A percentile compares a stretch with the other conserved stretches of the same genome.
Evolutionary conservation across 2,113 vertebrate genomes (phyloP).

Genomic region (Leucoraja erinaceus): DNA sequence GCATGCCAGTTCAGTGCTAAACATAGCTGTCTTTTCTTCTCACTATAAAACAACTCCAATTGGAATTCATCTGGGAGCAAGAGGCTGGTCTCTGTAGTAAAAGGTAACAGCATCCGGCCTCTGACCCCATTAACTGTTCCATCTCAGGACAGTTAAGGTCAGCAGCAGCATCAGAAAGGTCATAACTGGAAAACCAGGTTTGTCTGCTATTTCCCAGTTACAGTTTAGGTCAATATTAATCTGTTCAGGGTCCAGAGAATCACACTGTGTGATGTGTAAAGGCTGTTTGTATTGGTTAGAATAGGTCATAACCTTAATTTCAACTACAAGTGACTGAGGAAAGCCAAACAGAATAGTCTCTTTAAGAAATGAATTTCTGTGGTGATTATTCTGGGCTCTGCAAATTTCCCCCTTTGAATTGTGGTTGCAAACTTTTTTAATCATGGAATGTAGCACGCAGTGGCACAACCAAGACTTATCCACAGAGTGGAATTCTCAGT

Average conservation of each 20-base stretch:
- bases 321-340: background rate
- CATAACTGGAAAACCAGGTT: background rate
- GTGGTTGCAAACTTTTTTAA: background rate
- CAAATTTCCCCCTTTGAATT: background rate
- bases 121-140: constrained; percentile 9
- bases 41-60: background rate
- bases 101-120: background rate
- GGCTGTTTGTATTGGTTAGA: constrained; percentile 13
- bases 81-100: background rate
- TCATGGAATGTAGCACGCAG: too few species aligned
- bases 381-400: background rate
- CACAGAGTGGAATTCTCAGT: too few species aligned
- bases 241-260: background rate
- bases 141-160: background rate
- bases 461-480: too few species aligned
- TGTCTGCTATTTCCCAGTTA: background rate
- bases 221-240: background rate
- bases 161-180: background rate
- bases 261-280: background rate
- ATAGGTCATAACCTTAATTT: constrained; percentile 15
- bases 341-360: background rate
- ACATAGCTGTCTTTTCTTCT: background rate
- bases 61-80: background rate
- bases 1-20: background rate
- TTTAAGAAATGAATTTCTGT: background rate